Base-by-base conservation (phyloP, 2,888 invertebrate genomes). In the Zygaena filipendulae region DNA sequence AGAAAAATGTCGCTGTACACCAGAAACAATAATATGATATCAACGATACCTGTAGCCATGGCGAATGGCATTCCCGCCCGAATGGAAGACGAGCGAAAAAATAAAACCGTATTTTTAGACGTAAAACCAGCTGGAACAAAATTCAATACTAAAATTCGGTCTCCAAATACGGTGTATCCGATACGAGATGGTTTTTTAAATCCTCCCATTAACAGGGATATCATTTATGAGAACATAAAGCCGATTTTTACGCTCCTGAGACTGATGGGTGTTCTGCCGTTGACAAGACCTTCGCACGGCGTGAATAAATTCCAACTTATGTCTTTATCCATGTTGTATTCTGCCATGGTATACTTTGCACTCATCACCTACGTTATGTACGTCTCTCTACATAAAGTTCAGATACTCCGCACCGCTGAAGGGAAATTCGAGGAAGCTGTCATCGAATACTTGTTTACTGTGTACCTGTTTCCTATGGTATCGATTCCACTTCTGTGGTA, bases 351-450 rank as follows among this genome's bases (percentile, higher is more conserved):
- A 11, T 85, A 82, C 40, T 28, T 74, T 12, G 45, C 77, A 2
- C 51, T 86, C 21, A 42, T 80, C 26, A 74, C 59, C 31, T 86
- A 86, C 42, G 79, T 87, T 9, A 58, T 80, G 0, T 88, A 86
- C 45, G 75, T 87, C 2, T 82, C 85, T 24, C 77, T 84, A 38
- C 72, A 85, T 44, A 84, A 84, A 37, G 83, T 87, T 1, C 81
- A 83, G 43, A 82, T 87, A 35, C 64, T 86, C 10, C 67, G 79
- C 23, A 81, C 84, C 0, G 64, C 84, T 1, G 87, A 86, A 49
- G 87, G 87, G 0, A 83, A 86, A 39, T 89, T 89, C 36, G 89
- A 88, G 43, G 88, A 89, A 57, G 87, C 87, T 1, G 89, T 88
- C 0, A 88, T 89, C 44, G 88, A 87, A 32, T 89, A 89, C 49